Percentiles rank a stretch among this genome's conserved stretches.
These are phyloP conservation scores for Whitmania pigra DNA, from an alignment of 1,140 invertebrate genomes.

Conservation along the genomic window DNA sequence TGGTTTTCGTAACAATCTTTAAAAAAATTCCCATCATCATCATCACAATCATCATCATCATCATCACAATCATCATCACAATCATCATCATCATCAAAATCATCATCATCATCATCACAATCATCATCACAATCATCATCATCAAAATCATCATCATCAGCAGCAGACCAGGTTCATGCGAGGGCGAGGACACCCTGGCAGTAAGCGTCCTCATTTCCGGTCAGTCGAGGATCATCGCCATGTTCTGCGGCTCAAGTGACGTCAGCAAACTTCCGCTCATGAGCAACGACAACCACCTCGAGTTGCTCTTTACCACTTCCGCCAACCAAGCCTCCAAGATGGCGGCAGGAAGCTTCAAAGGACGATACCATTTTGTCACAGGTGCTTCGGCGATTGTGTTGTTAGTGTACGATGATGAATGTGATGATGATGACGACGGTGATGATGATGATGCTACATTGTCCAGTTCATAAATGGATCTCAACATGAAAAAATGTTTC, in stretches of 20 bases:
- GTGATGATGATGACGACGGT: too few relatives aligned
- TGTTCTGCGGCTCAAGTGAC: neutral
- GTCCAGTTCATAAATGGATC: too few relatives aligned
- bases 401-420: too few relatives aligned
- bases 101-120: slow-evolving; percentile 12
- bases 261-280: slow-evolving; percentile 10
- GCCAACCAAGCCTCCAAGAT: neutral
- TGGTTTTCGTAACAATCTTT: too few relatives aligned
- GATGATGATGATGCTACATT: too few relatives aligned
- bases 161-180: neutral
- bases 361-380: slow-evolving; percentile 71
- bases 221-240: neutral
- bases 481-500: too few relatives aligned
- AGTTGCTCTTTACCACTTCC: slow-evolving; percentile 4
- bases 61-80: too few relatives aligned
- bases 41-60: too few relatives aligned
- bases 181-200: neutral
- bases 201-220: slow-evolving; percentile 1
- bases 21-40: too few relatives aligned
- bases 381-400: slow-evolving; percentile 50
- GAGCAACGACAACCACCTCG: slow-evolving; percentile 1
- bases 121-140: slow-evolving; percentile 16
- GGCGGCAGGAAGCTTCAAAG: slow-evolving; percentile 62
- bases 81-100: slow-evolving; percentile 8
- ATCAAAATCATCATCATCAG: slow-evolving; percentile 5